A percentile compares a stretch with the other conserved stretches of the same genome.
Conservation (phyloP, 2,888 invertebrate species). For the Heliconius erato region DNA sequence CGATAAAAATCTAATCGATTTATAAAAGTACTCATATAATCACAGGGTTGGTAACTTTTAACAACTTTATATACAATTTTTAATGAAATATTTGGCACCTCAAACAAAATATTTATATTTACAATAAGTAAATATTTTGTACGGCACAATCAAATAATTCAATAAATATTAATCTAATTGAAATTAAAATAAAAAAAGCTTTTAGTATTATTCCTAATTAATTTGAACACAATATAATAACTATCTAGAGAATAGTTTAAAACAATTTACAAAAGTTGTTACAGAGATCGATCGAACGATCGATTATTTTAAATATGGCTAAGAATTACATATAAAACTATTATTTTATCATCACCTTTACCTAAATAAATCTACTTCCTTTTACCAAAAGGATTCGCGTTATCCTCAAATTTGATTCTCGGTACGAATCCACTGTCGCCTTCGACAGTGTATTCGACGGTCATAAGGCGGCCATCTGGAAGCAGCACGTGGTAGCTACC, state of each 20-base stretch:
- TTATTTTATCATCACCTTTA: constrained; percentile 5
- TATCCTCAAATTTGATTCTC: constrained; percentile 88
- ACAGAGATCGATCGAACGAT: not conserved
- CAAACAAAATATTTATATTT: not conserved
- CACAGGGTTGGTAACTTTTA: constrained; percentile 28
- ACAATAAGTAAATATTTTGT: constrained; percentile 11
- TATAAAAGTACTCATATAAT: not conserved
- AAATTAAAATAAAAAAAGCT: not conserved
- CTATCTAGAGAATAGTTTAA: constrained; percentile 1
- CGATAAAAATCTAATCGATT: not conserved
- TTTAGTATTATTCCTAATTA: constrained; percentile 1
- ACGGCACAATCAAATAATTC: constrained; percentile 2
- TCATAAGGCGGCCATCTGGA: constrained; percentile 90
- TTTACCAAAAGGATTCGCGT: constrained; percentile 85
- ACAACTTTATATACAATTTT: not conserved
- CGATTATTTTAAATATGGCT: constrained; percentile 6
- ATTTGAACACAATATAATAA: constrained; percentile 35
- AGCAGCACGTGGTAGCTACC: constrained; percentile 89
- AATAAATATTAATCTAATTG: constrained; percentile 15
- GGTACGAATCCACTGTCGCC: constrained; percentile 91
- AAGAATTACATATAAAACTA: not conserved
- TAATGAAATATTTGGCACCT: not conserved
- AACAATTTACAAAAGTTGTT: not conserved
- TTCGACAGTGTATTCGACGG: constrained; percentile 89
- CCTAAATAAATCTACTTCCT: constrained; percentile 60